A percentile compares a stretch with the other conserved stretches of the same genome.
Evolutionary conservation across 2,888 invertebrate genomes (phyloP).

Genomic region (Tachina grossa): DNA sequence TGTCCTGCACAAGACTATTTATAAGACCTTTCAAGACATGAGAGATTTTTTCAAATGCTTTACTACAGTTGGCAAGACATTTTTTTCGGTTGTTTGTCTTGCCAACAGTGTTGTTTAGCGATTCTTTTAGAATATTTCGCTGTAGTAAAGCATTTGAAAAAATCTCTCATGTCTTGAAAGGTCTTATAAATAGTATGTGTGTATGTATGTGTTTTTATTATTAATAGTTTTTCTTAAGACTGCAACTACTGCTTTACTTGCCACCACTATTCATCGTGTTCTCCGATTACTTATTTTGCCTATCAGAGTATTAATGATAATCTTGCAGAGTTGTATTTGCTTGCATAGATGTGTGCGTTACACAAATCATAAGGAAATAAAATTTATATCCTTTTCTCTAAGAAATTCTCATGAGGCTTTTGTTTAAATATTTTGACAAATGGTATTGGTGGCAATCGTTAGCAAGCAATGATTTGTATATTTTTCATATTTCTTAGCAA

Average conservation of each 20-base stretch:
- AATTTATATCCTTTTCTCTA: constrained; percentile 51
- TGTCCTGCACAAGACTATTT: too few relatives aligned
- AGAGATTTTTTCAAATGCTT: too few relatives aligned
- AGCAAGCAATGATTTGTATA: constrained; percentile 72
- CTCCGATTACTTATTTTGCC: constrained; percentile 45
- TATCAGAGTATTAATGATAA: constrained; percentile 54
- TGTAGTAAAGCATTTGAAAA: too few relatives aligned
- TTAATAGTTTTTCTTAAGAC: constrained; percentile 66
- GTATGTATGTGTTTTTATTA: constrained; percentile 57
- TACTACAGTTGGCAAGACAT: too few relatives aligned
- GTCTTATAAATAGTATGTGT: too few relatives aligned
- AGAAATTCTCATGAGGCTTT: constrained; percentile 64
- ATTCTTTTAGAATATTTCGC: too few relatives aligned
- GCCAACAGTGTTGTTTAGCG: too few relatives aligned
- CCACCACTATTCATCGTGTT: constrained; percentile 18
- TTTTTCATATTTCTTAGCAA: constrained; percentile 50
- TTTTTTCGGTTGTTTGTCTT: too few relatives aligned
- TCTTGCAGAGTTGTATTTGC: constrained; percentile 24
- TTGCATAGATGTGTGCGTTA: constrained; percentile 22
- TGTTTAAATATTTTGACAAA: constrained; percentile 72
- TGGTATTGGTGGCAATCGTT: constrained; percentile 71
- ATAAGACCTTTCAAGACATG: too few relatives aligned
- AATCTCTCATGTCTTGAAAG: too few relatives aligned
- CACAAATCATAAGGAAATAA: constrained; percentile 51
- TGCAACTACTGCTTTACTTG: constrained; percentile 43